Evolutionary conservation across 2,113 vertebrate genomes (phyloP), one percentile per base, ranked within the genome.

Genomic region (Vanacampus margaritifer): DNA sequence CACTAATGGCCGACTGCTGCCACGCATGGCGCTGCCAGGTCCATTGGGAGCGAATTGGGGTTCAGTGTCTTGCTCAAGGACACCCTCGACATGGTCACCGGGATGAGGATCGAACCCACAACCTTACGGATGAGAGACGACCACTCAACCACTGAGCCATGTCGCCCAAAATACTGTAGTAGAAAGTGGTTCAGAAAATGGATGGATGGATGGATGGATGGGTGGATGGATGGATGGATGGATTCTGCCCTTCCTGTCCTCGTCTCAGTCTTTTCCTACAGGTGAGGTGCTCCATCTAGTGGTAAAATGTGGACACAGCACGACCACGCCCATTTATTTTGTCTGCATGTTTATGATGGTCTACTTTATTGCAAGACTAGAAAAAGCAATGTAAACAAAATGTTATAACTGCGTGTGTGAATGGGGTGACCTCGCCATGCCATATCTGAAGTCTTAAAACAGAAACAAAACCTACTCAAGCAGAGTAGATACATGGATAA

Each of bases 221-320:
- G 43, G 16, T 45, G 43, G 43, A 16, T 45, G 43, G 43, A 45
- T 17, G 43, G 43, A 50, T n/a, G 21, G 6, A 50, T 10, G 46
- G 43, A 4, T 19, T 39, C 32, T 67, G n/a, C n/a, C 11, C 26
- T 35, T 67, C 36, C 26, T 35, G 36, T 32, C 28, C 14, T 45
- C 10, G 7, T 43, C 41, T 26, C 14, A 5, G 19, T 9, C 53
- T 7, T 41, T 23, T 19, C 26, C 35, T 1, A 69, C 74, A 69
- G 73, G 81, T 67, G 63, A 59, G 51, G 74, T 68, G 74, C 17
- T 9, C 84, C 80, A 79, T 76, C 83, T 83, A 26, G 84, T 84
- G 88, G 83, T 56, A 6, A 36, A 1, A 60, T 0, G 1, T 8
- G 7, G 57, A 1, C 1, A 79, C 68, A 88, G 82, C 81, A 75